Percentiles rank a stretch among this genome's conserved stretches.
phyloP scores from a whole-genome alignment of 1,140 invertebrate genomes.

The Dreissena polymorpha region DNA sequence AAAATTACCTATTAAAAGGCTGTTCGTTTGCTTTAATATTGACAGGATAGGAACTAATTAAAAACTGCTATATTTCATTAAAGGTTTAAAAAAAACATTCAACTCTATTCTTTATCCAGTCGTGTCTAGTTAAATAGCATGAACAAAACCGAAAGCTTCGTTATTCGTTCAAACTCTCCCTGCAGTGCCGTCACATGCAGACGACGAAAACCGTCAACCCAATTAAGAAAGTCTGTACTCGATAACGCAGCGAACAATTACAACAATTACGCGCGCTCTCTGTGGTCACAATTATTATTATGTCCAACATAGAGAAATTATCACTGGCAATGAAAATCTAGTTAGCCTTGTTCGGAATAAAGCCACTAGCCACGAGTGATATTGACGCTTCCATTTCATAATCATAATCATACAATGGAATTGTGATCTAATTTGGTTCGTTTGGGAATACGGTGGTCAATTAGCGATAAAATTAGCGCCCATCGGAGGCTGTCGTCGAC shows the following conservation, averaged over 20 bases:
- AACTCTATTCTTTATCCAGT: no score
- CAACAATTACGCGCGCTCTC: constrained; percentile 45
- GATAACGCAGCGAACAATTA: constrained; percentile 34
- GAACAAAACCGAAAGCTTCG: no score
- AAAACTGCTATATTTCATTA: no score
- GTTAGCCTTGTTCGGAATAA: constrained; percentile 43
- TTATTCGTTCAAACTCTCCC: background rate
- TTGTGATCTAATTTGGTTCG: constrained; percentile 53
- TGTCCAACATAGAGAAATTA: constrained; percentile 41
- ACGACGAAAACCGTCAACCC: constrained; percentile 6
- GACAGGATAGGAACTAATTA: no score
- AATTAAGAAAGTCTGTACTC: constrained; percentile 20
- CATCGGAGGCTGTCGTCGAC: constrained; percentile 1
- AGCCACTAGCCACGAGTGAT: constrained; percentile 32
- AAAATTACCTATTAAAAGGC: no score
- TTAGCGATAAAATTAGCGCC: constrained; percentile 44
- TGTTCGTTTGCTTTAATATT: no score
- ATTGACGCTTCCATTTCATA: constrained; percentile 58
- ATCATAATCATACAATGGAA: constrained; percentile 50
- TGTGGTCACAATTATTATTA: constrained; percentile 50
- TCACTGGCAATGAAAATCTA: constrained; percentile 55
- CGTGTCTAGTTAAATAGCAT: no score
- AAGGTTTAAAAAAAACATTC: no score
- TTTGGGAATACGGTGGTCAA: constrained; percentile 44
- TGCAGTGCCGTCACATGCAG: constrained; percentile 30